Conservation (phyloP, 2,797 vertebrate species). For the Aphelocoma californica region DNA sequence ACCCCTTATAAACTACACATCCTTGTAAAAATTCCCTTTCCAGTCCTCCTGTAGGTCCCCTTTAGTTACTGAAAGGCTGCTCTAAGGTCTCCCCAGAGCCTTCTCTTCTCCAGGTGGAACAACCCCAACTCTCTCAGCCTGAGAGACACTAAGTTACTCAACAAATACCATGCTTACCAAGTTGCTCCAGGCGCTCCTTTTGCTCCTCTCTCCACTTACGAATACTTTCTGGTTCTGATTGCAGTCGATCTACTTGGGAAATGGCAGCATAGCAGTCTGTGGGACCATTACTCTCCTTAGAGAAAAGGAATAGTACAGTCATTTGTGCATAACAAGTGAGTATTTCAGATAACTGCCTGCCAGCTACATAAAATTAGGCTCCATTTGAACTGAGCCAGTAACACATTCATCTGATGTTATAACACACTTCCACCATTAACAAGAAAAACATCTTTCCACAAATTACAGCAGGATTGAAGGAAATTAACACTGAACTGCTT, state of each 20-base stretch:
- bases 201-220: slow-evolving; percentile 98
- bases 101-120: not conserved
- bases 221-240: slow-evolving; percentile 94
- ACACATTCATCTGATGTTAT: not conserved
- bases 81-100: not conserved
- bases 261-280: slow-evolving; percentile 90
- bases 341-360: not conserved
- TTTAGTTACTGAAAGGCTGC: not conserved
- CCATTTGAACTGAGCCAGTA: not conserved
- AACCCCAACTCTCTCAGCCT: not conserved
- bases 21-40: not conserved
- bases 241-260: slow-evolving; percentile 89
- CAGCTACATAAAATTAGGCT: not conserved
- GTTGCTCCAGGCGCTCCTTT: slow-evolving; percentile 85
- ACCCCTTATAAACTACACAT: not conserved
- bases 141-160: not conserved
- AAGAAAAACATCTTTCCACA: not conserved
- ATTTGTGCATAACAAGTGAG: not conserved
- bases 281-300: slow-evolving; percentile 89
- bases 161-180: slow-evolving; percentile 75
- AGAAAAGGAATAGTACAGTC: not conserved
- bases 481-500: not conserved
- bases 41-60: too few species aligned
- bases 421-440: not conserved
- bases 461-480: not conserved